Percentiles rank a stretch among this genome's conserved stretches.
These are phyloP conservation scores for Phyllostomus discolor DNA, from an alignment of 2,113 vertebrate species.

Conservation along the genomic window DNA sequence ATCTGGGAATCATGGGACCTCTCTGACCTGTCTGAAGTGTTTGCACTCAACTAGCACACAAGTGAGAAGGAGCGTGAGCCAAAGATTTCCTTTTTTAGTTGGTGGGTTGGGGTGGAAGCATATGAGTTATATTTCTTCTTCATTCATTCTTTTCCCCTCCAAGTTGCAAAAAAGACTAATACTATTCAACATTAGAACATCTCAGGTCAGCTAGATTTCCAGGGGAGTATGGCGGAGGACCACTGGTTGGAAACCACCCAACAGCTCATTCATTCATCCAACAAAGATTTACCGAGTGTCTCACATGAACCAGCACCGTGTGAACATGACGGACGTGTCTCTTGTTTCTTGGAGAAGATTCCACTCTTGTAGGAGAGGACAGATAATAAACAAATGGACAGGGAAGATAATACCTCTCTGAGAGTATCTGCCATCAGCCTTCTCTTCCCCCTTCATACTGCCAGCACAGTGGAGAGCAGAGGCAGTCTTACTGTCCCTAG, in stretches of 20 bases:
- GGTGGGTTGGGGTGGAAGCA: too few species aligned
- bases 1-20: neutral
- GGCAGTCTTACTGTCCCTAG: neutral
- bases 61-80: neutral
- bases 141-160: neutral
- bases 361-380: neutral
- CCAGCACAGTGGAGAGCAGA: neutral
- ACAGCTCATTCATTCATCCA: neutral
- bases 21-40: neutral
- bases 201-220: neutral
- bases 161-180: neutral
- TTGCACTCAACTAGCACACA: neutral
- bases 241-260: neutral
- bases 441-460: neutral
- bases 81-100: neutral
- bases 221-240: neutral
- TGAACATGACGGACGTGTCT: neutral
- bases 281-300: neutral
- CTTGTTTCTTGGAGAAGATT: neutral
- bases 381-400: neutral
- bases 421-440: neutral
- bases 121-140: slow-evolving; percentile 6
- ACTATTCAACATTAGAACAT: neutral
- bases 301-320: neutral
- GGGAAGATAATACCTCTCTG: neutral